Base-by-base conservation (phyloP, 1,140 invertebrate genomes). In the Uloborus diversus region DNA sequence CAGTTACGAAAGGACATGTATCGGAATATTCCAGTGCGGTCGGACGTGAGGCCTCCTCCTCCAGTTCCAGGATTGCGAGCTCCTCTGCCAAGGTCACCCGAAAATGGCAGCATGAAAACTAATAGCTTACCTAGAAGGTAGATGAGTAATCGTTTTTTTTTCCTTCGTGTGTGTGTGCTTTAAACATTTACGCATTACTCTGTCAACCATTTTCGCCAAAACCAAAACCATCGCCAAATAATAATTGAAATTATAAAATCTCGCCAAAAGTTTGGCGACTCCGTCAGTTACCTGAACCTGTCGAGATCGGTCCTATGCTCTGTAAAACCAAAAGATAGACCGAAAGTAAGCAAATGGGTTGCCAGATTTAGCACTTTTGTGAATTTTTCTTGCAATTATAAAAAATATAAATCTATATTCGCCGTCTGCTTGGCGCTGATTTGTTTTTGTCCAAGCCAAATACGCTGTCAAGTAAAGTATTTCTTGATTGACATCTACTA, bases 21-120 rank as follows among this genome's bases (percentile, higher is more conserved):
- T 30, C 13, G 9, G 14, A 30, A 4, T 59, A 27, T 59, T n/a
- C 56, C 23, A 14, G 4, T 27, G n/a, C 23, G 56, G 13, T 11
- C 25, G 27, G 56, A 59, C n/a, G 3, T 13, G 28, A 59, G 56
- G n/a, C 56, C 56, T 59, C 56, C 56, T 59, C 56, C 56, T 14
- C 56, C 56, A 11, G 25, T 59, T 30, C 56, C 56, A 59, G 56
- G 56, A 30, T 28, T 25, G 4, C 25, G 56, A 5, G 25, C 56
- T 27, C 56, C 56, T 13, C 37, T 13, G 37, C 37, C 37, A 13
- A 13, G 14, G 32, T 2, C 25, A 7, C 2, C 56, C 13, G 17
- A 59, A n/a, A 25, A 30, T 23, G 11, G n/a, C 3, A 30, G 17
- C 28, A 30, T 9, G n/a, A 25, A n/a, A 1, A 14, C 56, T 2